These are phyloP conservation scores for Cyprinus carpio DNA, from an alignment of 2,113 vertebrate genomes.

Conservation along the genomic window DNA sequence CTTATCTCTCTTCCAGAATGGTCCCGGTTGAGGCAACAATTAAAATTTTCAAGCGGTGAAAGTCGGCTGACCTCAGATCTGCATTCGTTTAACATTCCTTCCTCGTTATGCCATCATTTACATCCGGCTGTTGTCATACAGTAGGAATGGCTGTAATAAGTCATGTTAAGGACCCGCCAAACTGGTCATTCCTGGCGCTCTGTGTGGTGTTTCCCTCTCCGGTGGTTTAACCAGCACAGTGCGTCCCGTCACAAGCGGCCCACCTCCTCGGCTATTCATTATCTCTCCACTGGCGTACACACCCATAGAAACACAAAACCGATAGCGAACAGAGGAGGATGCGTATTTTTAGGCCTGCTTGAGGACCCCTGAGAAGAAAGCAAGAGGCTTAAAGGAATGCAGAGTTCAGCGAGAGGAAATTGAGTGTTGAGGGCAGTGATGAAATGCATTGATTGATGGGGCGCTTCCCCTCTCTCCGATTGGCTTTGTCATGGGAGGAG, in stretches of 20 bases:
- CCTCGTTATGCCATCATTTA: conserved; percentile 23
- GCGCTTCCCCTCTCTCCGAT: conserved; percentile 33
- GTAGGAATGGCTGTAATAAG: conserved; percentile 29
- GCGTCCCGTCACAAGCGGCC: not conserved
- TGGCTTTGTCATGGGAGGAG: conserved; percentile 28
- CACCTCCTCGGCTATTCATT: conserved; percentile 15
- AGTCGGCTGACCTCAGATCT: conserved; percentile 44
- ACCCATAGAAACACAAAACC: conserved; percentile 11
- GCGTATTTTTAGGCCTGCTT: conserved; percentile 16
- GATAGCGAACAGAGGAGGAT: not conserved
- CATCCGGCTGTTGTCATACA: conserved; percentile 16
- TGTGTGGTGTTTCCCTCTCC: conserved; percentile 18
- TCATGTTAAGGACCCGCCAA: not conserved
- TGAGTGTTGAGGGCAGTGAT: conserved; percentile 35
- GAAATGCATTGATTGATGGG: conserved; percentile 43
- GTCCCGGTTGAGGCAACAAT: conserved; percentile 22
- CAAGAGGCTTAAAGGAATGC: conserved; percentile 11
- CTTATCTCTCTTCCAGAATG: conserved; percentile 5
- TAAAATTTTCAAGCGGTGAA: not conserved
- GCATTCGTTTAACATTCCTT: conserved; percentile 47
- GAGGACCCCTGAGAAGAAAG: conserved; percentile 26
- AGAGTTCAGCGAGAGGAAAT: conserved; percentile 10
- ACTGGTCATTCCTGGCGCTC: conserved; percentile 40
- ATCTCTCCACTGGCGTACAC: not conserved
- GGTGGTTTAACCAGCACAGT: conserved; percentile 22